Base-by-base conservation (phyloP, 2,888 invertebrate genomes). In the Physocephala rufipes region DNA sequence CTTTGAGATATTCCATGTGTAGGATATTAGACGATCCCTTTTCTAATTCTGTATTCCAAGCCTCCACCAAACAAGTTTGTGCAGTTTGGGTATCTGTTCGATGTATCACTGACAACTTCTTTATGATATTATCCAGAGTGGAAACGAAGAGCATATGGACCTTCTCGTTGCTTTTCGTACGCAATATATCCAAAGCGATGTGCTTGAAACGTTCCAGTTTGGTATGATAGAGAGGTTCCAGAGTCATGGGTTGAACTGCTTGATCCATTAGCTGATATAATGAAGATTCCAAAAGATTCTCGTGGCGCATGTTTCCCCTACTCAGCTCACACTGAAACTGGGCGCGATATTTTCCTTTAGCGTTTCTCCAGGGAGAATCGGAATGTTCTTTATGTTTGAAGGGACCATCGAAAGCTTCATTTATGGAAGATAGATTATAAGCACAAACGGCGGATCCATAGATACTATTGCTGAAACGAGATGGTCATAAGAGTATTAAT, bases 391-490 rank as follows among this genome's bases (percentile, higher is more conserved):
- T 95, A 78, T 93, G 91, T 80, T 95, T 95, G 86, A 93, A 96
- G 0, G 94, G 91, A 0, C 96, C 96, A 67, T 91, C 90, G 81
- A 97, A 97, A 0, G 95, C 93, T 0, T 89, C 88, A 73, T 92
- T 90, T 36, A 97, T 92, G 1, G 95, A 89, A 0, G 92, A 89
- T 87, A 96, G 89, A 84, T 94, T 95, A 87, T 93, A 97, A 2
- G 95, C 91, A 82, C 97, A 97, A 5, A 97, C 91, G 0, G 97
- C 97, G 47, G 96, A 95, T 15, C 96, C 97, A 4, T 93, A 90
- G 78, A 97, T 95, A 81, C 95, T 92, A 83, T 95, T 96, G 67
- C 92, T 91, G 85, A 78, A 72, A 58, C 28, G 26, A 75, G 79
- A 9, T 70, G 24, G 73, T 74, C 71, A 73, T n/a, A 72, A 24